These are phyloP conservation scores for Lasioglossum baleicum DNA, from an alignment of 1,140 invertebrate genomes.

Conservation along the genomic window DNA sequence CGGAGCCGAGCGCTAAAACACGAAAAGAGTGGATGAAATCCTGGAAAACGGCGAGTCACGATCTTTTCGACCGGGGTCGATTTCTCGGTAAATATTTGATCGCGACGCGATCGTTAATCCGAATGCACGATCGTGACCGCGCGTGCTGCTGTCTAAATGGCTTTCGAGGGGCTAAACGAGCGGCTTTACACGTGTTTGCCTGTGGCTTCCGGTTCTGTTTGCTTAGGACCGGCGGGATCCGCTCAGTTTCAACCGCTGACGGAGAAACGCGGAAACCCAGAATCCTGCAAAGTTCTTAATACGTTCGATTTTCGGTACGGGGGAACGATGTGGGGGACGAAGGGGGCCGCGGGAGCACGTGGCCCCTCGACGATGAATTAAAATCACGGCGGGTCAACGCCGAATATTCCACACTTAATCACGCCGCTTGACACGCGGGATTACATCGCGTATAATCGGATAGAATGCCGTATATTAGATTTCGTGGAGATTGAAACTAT, in stretches of 20 bases:
- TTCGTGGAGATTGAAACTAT: constrained; percentile 34
- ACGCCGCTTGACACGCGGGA: constrained; percentile 53
- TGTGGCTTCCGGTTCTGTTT: constrained; percentile 50
- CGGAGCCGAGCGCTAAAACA: not conserved
- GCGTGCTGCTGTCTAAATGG: constrained; percentile 45
- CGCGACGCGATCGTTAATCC: not conserved
- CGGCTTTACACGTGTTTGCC: constrained; percentile 39
- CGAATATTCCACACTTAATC: constrained; percentile 57
- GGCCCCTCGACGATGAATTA: constrained; percentile 54
- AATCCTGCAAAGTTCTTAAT: constrained; percentile 25
- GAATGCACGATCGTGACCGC: not conserved
- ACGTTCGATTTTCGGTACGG: constrained; percentile 40
- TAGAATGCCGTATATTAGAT: constrained; percentile 59
- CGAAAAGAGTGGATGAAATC: too few relatives aligned
- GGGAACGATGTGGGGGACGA: not conserved
- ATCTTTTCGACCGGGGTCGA: too few relatives aligned
- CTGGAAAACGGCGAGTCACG: constrained; percentile 14
- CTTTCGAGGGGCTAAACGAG: constrained; percentile 41
- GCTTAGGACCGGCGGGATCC: constrained; percentile 43
- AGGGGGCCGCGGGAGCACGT: constrained; percentile 53
- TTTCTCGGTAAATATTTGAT: constrained; percentile 36
- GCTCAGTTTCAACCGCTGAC: not conserved
- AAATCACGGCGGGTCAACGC: constrained; percentile 58
- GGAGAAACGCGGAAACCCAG: constrained; percentile 29
- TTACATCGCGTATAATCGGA: constrained; percentile 61